Percentiles rank a stretch among this genome's conserved stretches.
phyloP scores from a whole-genome alignment of 1,140 invertebrate species.

The Lanistes nyassanus region DNA sequence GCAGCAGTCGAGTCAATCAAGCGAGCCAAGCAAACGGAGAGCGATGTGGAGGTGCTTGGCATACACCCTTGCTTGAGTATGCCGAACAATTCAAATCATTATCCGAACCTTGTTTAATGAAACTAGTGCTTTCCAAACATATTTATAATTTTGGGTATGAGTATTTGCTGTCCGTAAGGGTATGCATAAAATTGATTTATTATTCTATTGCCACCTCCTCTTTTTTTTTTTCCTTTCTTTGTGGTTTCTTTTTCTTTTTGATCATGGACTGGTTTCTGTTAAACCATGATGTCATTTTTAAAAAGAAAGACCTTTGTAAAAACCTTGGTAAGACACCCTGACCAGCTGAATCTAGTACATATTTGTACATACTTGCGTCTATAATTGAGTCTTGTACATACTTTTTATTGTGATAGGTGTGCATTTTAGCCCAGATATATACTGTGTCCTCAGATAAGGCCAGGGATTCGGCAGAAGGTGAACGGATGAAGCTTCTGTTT shows the following conservation, averaged over 20 bases:
- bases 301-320: too few relatives aligned
- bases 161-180: too few relatives aligned
- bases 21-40: slow-evolving; percentile 76
- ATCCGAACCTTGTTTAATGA: too few relatives aligned
- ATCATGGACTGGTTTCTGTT: not conserved
- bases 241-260: not conserved
- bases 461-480: slow-evolving; percentile 36
- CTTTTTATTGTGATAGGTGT: too few relatives aligned
- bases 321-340: too few relatives aligned
- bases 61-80: slow-evolving; percentile 73
- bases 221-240: not conserved
- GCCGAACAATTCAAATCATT: not conserved
- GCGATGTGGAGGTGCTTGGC: slow-evolving; percentile 64
- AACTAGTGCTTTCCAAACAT: too few relatives aligned
- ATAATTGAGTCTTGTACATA: too few relatives aligned
- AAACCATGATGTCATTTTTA: not conserved
- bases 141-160: too few relatives aligned
- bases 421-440: too few relatives aligned
- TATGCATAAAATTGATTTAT: not conserved
- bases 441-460: slow-evolving; percentile 32
- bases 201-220: not conserved
- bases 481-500: slow-evolving; percentile 71
- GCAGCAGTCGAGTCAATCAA: slow-evolving; percentile 90
- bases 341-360: too few relatives aligned
- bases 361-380: too few relatives aligned